Base-by-base conservation (phyloP, 2,797 vertebrate genomes). In the Nannoperca australis region DNA sequence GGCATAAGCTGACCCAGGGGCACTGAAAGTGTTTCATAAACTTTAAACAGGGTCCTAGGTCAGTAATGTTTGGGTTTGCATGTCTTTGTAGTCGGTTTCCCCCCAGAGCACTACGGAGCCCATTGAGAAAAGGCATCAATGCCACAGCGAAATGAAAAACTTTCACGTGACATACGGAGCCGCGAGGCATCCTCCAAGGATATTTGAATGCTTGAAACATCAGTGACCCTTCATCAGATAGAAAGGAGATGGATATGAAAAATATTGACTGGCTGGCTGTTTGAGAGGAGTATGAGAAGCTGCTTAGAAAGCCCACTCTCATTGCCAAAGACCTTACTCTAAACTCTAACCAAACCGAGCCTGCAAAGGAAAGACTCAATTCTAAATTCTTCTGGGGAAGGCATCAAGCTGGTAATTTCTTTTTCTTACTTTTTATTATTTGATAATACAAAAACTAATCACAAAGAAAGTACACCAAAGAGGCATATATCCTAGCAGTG, bases 61-160 rank as follows among this genome's bases (percentile, higher is more conserved):
- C 83, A 91, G 86, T 89, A 80, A 89, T 92, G 94, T 92, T 79
- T 79, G 59, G 73, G 79, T 92, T 93, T 92, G 86, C 85, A 92
- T 90, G 73, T 92, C 87, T 94, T 93, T 93, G 89, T 87, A 91
- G 90, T 92, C 50, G 3, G 79, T 68, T 85, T 79, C 83, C 90
- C 89, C 81, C 83, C 79, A 78, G 84, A 91, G 90, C 85, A 73
- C 54, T 76, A 27, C 32, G 50, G 67, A 87, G 71, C 71, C 86
- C 81, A 40, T 77, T 79, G 86, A 92, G 88, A 83, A 77, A 88
- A 89, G 72, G 83, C 87, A 85, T 92, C 91, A 84, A 79, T 89
- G 83, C 85, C 86, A 89, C 76, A 78, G 69, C 71, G 82, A 91
- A 90, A 92, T 78, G 62, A 83, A 92, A 87, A 89, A 91, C 82